Base-by-base conservation (phyloP, 2,113 vertebrate species). In the Thymallus thymallus region DNA sequence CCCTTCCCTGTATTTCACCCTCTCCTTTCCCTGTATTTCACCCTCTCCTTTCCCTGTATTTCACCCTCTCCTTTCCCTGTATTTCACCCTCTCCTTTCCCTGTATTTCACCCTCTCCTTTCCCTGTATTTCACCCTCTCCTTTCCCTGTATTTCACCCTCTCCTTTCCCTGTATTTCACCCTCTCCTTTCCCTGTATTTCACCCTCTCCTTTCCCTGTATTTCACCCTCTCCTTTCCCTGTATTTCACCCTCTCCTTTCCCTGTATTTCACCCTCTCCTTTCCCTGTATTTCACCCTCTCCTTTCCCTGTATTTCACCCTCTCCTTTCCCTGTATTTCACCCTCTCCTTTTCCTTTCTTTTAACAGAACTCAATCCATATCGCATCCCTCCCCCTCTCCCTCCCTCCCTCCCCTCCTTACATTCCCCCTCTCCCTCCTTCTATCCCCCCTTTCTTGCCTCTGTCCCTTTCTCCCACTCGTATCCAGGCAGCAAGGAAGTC, bases 401-500 rank as follows among this genome's bases (percentile, higher is more conserved):
- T 71, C 6, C 6, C 32, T 16, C 51, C 45, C 26, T n/a, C 46
- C 6, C 73, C 74, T 45, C 75, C 45, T 61, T 32, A 32, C 6
- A 22, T 71, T 7, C 6, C 32, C 13, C 51, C 45, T 20, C 14
- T 60, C 6, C 73, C 74, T 45, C 75, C 45, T 61, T 32, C 55
- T 35, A 6, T 7, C 9, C 35, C 10, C 35, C 10, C 35, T 41
- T 41, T 7, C 35, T 35, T 35, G 35, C 35, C 35, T 41, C 35
- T 41, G 9, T 9, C 35, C 9, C 2, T 10, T 41, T 41, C 69
- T 23, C 71, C 23, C 73, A n/a, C 74, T 56, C 65, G 78, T 85
- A 80, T 82, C 84, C 79, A 76, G 70, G 76, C 69, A 74, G 69
- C 74, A 79, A n/a, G 18, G 12, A 72, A 45, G 22, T 23, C 26